Conservation (phyloP, 2,888 invertebrate genomes). For the Drosophila mayaguana region DNA sequence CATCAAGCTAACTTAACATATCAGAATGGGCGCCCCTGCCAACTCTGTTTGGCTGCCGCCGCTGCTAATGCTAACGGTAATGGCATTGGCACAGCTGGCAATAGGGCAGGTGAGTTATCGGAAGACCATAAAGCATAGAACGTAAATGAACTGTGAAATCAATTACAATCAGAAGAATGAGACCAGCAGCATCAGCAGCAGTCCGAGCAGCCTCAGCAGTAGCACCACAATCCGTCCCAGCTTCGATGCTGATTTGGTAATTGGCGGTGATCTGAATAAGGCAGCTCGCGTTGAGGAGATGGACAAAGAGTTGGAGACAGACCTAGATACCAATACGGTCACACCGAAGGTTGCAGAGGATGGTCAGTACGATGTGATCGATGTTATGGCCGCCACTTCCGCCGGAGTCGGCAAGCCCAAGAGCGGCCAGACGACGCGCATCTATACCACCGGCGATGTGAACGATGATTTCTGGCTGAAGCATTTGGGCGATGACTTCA, state of each 20-base stretch:
- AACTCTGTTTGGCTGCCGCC: slow-evolving; percentile 51
- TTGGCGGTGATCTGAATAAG: slow-evolving; percentile 33
- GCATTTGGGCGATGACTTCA: slow-evolving; percentile 82
- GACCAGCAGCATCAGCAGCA: slow-evolving; percentile 18
- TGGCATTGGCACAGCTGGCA: slow-evolving; percentile 28
- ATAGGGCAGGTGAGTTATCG: slow-evolving; percentile 44
- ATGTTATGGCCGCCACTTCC: slow-evolving; percentile 64
- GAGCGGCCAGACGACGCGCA: slow-evolving; percentile 74
- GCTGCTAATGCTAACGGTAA: slow-evolving; percentile 26
- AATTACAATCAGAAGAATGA: slow-evolving; percentile 19
- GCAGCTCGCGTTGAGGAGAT: slow-evolving; percentile 38
- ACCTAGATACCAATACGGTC: not conserved
- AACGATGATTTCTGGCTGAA: slow-evolving; percentile 81
- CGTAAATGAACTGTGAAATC: not conserved
- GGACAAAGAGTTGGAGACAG: slow-evolving; percentile 3
- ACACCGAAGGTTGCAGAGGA: slow-evolving; percentile 12
- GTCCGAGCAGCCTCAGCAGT: slow-evolving; percentile 16
- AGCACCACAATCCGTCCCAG: slow-evolving; percentile 32
- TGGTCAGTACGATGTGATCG: slow-evolving; percentile 64
- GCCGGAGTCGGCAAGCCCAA: slow-evolving; percentile 41
- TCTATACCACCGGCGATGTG: slow-evolving; percentile 74
- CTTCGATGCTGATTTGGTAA: slow-evolving; percentile 17
- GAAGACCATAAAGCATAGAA: not conserved
- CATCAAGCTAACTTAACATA: slow-evolving; percentile 1
- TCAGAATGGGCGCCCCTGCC: slow-evolving; percentile 47